phyloP scores from a whole-genome alignment of 2,888 invertebrate species.

The Drosophila peninsularis region DNA sequence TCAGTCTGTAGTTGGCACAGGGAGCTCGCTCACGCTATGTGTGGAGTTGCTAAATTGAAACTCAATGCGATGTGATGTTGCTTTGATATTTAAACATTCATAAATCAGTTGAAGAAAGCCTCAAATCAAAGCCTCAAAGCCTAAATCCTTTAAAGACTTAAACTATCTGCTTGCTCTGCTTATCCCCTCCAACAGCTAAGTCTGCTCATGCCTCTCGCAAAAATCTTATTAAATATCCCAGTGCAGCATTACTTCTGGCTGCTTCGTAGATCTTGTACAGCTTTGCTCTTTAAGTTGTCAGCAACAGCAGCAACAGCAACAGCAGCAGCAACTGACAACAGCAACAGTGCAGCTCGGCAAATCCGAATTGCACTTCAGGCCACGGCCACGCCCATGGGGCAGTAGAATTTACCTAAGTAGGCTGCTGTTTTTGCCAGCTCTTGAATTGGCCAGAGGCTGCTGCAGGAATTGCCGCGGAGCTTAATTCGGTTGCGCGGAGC shows the following conservation, averaged over 20 bases:
- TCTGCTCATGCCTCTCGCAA: background rate
- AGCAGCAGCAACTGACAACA: slow-evolving; percentile 11
- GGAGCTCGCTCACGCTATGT: too few species aligned
- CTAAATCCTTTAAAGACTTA: background rate
- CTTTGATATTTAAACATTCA: too few species aligned
- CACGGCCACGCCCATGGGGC: slow-evolving; percentile 44
- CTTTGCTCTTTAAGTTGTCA: slow-evolving; percentile 21
- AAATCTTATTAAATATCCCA: slow-evolving; percentile 4
- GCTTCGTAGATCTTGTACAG: background rate
- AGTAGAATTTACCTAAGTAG: slow-evolving; percentile 52
- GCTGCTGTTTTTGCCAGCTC: slow-evolving; percentile 43
- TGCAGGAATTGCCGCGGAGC: slow-evolving; percentile 15
- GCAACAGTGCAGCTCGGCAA: slow-evolving; percentile 17
- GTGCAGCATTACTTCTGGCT: background rate
- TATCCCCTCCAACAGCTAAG: background rate
- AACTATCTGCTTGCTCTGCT: background rate
- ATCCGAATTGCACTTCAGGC: slow-evolving; percentile 22
- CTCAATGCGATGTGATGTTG: too few species aligned
- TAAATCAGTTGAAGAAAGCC: too few species aligned
- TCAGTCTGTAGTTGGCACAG: too few species aligned
- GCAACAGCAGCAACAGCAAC: background rate
- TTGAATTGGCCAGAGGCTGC: slow-evolving; percentile 20
- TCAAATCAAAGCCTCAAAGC: too few species aligned
- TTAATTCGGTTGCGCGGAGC: slow-evolving; percentile 15
- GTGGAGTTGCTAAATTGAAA: too few species aligned